Conservation (phyloP, 2,113 vertebrate genomes). For the Bubo scandiacus region DNA sequence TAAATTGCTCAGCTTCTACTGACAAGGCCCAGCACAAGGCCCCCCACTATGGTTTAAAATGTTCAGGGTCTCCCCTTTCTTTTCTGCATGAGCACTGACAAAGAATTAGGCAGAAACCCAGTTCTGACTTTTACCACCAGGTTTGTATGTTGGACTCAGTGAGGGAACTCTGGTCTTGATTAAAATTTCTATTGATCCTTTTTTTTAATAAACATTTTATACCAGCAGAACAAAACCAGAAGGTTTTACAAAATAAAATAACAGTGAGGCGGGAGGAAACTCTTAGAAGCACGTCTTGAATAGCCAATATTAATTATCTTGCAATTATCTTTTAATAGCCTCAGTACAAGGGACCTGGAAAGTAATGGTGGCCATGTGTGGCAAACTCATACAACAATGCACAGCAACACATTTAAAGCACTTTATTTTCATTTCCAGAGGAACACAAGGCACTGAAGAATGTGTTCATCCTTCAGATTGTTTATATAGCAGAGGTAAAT, state of each 20-base stretch:
- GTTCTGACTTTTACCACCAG: neutral
- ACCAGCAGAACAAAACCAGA: neutral
- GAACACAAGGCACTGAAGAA: neutral
- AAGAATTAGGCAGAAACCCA: neutral
- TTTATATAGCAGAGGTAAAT: neutral
- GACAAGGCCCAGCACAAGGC: neutral
- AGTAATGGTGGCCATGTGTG: neutral
- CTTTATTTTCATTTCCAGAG: neutral
- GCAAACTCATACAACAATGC: neutral
- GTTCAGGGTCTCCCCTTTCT: neutral
- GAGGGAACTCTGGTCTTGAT: neutral
- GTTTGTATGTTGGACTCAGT: neutral
- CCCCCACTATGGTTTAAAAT: neutral
- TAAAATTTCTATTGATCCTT: neutral
- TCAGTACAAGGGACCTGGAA: neutral
- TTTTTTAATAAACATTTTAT: neutral
- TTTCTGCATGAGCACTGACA: neutral
- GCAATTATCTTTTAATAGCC: neutral
- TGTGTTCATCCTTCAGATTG: neutral
- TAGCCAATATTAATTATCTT: neutral
- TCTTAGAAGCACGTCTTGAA: neutral
- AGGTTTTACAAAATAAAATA: neutral
- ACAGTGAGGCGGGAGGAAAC: neutral
- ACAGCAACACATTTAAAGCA: neutral
- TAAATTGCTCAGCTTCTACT: neutral